Evolutionary conservation across 2,113 vertebrate species (phyloP), one percentile per base, ranked within the genome.

Genomic region (Paramormyrops kingsleyae): DNA sequence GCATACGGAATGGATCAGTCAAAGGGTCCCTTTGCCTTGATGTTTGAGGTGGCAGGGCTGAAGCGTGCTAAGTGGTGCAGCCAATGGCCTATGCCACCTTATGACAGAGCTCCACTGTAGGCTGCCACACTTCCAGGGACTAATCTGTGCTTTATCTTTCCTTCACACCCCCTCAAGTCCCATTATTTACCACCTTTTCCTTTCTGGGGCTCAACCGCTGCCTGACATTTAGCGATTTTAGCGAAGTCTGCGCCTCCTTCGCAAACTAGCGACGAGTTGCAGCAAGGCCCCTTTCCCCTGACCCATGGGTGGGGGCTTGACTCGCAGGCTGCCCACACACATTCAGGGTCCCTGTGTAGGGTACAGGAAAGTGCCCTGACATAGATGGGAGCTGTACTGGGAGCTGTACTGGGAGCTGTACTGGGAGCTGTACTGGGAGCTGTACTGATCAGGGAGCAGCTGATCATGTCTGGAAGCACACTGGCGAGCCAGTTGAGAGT

Each of bases 141-240:
- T 87, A 87, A 92, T 88, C 89, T 83, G 52, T 3, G 15, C 49
- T 52, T 87, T 17, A 46, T 83, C 80, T 83, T 24, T 46, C 42
- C 10, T 17, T 83, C 19, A 3, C 80, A 86, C 9, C 19, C n/a
- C 87, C 86, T 27, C 31, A 50, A 86, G 83, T 50, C 52, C 49
- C 80, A 52, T 90, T 87, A 90, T 74, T 49, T 88, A 9, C 56
- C 56, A 35, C n/a, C 47, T 42, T 74, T 27, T 83, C 46, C 8
- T 39, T 19, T 44, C 21, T 27, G n/a, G 31, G 53, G 44, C 46
- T 66, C 89, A n/a, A 24, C 62, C 2, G 7, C 39, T 42, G 21
- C 35, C 56, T 27, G 35, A 85, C 83, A 87, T 83, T 19, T 3
- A 27, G 84, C 47, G 56, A 85, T 85, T 89, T 80, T 27, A 27